phyloP scores from a whole-genome alignment of 2,113 vertebrate genomes.

The rabbit (Oryctolagus cuniculus) region DNA sequence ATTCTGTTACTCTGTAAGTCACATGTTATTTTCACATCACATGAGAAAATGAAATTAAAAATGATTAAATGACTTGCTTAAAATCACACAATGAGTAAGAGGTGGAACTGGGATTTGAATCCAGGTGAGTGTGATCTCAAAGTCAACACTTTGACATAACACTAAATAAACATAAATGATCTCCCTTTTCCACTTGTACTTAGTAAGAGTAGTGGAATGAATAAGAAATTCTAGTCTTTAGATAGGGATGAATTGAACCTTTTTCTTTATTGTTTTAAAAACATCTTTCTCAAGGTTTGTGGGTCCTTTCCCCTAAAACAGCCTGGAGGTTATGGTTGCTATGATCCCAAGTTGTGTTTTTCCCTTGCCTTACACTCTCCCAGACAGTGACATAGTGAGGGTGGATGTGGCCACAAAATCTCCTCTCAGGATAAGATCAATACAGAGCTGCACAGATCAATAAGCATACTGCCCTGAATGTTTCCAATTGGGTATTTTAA shows the following conservation, averaged over 20 bases:
- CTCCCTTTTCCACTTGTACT: neutral
- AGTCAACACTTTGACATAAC: neutral
- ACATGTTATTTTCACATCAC: neutral
- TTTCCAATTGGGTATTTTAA: neutral
- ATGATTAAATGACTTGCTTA: neutral
- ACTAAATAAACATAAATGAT: neutral
- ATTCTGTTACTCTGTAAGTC: neutral
- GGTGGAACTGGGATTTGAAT: neutral
- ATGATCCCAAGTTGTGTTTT: no score
- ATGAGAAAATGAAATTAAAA: neutral
- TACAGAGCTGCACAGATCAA: neutral
- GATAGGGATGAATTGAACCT: neutral
- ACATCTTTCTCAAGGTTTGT: neutral
- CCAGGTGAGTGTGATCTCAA: neutral
- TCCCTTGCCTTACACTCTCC: no score
- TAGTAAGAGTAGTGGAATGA: slow-evolving; percentile 7
- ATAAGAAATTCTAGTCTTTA: neutral
- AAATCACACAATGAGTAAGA: neutral
- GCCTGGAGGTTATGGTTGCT: neutral
- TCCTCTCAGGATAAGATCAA: neutral
- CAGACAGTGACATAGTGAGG: neutral
- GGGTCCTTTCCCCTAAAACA: neutral
- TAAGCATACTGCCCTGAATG: neutral
- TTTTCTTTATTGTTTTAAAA: neutral
- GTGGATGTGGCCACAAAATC: neutral